Evolutionary conservation across 2,797 vertebrate species (phyloP).

Genomic region (Oryzias sinensis): DNA sequence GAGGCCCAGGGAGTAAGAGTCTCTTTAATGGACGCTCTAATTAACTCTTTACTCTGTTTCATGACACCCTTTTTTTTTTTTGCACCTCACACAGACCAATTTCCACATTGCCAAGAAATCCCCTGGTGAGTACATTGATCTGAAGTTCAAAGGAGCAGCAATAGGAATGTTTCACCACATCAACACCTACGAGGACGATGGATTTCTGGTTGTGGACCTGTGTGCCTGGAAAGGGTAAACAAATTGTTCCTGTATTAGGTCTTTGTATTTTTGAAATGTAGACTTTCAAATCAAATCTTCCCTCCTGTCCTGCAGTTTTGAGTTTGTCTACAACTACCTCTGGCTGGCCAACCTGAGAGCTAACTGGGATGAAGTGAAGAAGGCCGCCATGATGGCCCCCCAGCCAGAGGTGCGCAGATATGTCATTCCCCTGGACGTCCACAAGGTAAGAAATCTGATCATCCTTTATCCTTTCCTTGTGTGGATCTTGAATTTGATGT

Average conservation of each 20-base stretch:
- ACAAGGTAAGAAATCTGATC: slow-evolving; percentile 77
- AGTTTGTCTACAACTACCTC: slow-evolving; percentile 98
- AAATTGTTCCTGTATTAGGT: background rate
- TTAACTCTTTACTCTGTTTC: background rate
- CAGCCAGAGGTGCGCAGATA: slow-evolving; percentile 96
- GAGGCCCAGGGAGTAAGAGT: slow-evolving; percentile 91
- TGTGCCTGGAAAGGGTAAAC: slow-evolving; percentile 96
- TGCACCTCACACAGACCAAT: slow-evolving; percentile 82
- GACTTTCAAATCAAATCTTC: background rate
- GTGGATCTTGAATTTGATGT: no score
- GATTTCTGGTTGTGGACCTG: slow-evolving; percentile 90
- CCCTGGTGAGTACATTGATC: slow-evolving; percentile 88
- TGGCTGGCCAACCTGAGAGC: slow-evolving; percentile 92
- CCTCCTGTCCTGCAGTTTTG: slow-evolving; percentile 79
- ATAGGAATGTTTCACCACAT: slow-evolving; percentile 99
- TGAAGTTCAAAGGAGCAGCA: slow-evolving; percentile 88
- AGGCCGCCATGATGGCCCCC: slow-evolving; percentile 90
- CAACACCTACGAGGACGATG: slow-evolving; percentile 92
- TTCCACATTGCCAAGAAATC: slow-evolving; percentile 92
- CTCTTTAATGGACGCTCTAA: background rate
- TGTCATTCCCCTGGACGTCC: slow-evolving; percentile 86
- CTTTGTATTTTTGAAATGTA: background rate
- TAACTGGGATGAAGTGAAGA: slow-evolving; percentile 97
- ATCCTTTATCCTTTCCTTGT: background rate
- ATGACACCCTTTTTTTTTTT: slow-evolving; percentile 3